Evolutionary conservation across 1,140 invertebrate species (phyloP).

Genomic region (Zophobas atratus): DNA sequence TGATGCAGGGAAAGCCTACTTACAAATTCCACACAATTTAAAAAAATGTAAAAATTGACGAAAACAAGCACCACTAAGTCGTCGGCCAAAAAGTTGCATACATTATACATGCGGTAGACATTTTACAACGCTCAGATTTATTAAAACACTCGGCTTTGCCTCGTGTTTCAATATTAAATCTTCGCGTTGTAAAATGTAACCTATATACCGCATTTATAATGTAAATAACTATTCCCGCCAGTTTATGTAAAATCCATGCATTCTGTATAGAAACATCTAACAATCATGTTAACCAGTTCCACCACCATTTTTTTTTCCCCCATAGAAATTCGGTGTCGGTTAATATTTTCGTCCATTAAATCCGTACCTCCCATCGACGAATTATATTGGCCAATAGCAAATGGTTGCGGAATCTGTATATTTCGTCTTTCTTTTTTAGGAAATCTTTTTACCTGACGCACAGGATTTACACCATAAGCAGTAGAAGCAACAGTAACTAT

Average conservation of each 20-base stretch:
- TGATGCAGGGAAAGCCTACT: too few species aligned
- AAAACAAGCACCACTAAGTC: too few species aligned
- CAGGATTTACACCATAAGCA: constrained; percentile 57
- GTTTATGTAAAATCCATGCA: constrained; percentile 62
- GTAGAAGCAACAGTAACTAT: constrained; percentile 62
- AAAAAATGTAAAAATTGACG: too few species aligned
- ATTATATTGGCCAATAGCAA: constrained; percentile 60
- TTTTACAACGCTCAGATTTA: too few species aligned
- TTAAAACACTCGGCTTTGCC: too few species aligned
- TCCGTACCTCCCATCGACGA: constrained; percentile 65
- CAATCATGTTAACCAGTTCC: constrained; percentile 62
- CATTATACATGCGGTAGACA: too few species aligned
- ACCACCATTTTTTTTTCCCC: constrained; percentile 66
- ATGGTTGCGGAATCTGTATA: constrained; percentile 57
- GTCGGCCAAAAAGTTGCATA: too few species aligned
- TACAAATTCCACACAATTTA: too few species aligned
- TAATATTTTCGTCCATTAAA: constrained; percentile 65
- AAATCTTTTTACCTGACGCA: constrained; percentile 59
- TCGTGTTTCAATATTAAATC: too few species aligned
- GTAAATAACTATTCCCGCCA: constrained; percentile 25
- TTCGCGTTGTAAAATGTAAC: too few species aligned
- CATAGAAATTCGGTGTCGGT: constrained; percentile 62
- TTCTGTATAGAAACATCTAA: constrained; percentile 63
- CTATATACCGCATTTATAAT: too few species aligned
- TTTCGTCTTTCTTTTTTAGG: constrained; percentile 58